Evolutionary conservation across 2,888 invertebrate genomes (phyloP), one percentile per base, ranked within the genome.

Genomic region (Mellilla xanthometata): DNA sequence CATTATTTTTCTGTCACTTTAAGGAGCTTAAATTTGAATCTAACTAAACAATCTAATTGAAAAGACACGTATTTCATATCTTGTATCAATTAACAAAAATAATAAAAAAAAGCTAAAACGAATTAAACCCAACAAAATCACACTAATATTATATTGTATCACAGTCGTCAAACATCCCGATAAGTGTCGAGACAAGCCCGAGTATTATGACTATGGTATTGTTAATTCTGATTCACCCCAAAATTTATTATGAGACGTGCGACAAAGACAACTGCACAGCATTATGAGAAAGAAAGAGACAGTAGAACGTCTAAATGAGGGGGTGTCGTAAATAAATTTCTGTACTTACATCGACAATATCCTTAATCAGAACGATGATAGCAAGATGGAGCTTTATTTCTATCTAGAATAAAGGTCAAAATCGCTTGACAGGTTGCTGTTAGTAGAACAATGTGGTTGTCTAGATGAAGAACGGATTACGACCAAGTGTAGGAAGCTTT

Each of bases 251-350:
- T 70, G 62, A 65, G 66, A 57, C 64, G 65, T 41, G 44, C 47
- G 68, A 78, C 38, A 56, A 71, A 62, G 76, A 78, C 68, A 66
- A 49, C 54, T 60, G 62, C 41, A 36, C 44, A 53, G 40, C 36
- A 53, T 54, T 59, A 54, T 50, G 59, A 41, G 49, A 55, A 54
- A 52, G 73, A 80, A 62, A 56, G 74, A 65, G 81, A 81, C 55
- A 59, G 58, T 60, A 67, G 54, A 70, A 19, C 56, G 62, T 68
- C 72, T 76, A 80, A 82, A 80, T 78, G 73, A 79, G 81, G 75
- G 82, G 79, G 81, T 81, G 80, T 81, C 76, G 76, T 81, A 81
- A 82, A 81, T 82, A 81, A 65, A 76, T 79, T 80, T 79, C 74
- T 70, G 67, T 65, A 65, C 71, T 74, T 70, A 72, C 67, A 72